These are phyloP conservation scores for Prunella himalayana DNA, from an alignment of 2,113 vertebrate species.

Conservation along the genomic window DNA sequence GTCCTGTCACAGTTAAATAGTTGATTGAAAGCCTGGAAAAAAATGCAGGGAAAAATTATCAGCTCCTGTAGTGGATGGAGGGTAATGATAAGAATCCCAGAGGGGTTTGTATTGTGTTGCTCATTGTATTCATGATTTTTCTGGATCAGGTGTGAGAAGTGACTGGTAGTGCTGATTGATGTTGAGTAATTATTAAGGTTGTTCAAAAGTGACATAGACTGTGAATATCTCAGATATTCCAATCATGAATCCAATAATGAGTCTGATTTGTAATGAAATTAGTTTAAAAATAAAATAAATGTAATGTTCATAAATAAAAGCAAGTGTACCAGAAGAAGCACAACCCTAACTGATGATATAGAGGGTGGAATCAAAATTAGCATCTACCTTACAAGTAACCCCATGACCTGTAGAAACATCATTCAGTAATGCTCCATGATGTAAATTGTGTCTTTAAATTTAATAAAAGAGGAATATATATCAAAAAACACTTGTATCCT, in stretches of 20 bases:
- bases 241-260: neutral
- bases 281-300: neutral
- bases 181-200: neutral
- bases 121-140: neutral
- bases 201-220: neutral
- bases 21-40: neutral
- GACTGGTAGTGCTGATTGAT: neutral
- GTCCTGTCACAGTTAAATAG: neutral
- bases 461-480: neutral
- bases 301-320: neutral
- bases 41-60: neutral
- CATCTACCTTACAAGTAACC: neutral
- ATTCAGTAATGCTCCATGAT: neutral
- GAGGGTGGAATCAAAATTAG: neutral
- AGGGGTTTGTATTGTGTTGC: fast-evolving
- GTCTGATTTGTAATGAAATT: neutral
- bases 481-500: fast-evolving
- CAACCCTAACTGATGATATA: neutral
- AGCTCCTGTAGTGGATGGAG: neutral
- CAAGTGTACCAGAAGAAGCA: neutral
- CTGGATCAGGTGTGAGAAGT: neutral
- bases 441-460: neutral
- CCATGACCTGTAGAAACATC: neutral
- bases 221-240: neutral
- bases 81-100: neutral